Percentiles rank a stretch among this genome's conserved stretches.
These are phyloP conservation scores for Lymantria monacha DNA, from an alignment of 2,888 invertebrate genomes.

Conservation along the genomic window DNA sequence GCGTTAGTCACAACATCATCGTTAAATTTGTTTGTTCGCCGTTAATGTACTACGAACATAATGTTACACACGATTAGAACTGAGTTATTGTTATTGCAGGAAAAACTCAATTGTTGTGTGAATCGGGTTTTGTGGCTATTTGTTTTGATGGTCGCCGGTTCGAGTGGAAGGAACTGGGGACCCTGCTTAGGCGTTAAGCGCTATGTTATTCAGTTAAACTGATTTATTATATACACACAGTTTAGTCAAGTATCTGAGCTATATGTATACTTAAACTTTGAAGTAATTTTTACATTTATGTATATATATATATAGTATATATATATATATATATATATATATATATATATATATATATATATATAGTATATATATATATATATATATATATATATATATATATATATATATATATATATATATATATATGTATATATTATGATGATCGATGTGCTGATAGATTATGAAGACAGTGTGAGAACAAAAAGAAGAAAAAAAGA, in stretches of 20 bases:
- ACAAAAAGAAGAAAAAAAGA: no score
- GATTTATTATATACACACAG: not conserved
- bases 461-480: no score
- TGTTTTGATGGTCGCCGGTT: constrained; percentile 2
- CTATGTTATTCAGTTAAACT: not conserved
- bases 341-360: no score
- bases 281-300: no score
- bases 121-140: constrained; percentile 6
- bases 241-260: not conserved
- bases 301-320: no score
- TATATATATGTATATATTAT: no score
- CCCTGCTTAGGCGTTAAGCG: not conserved
- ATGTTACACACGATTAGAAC: constrained; percentile 4
- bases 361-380: no score
- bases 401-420: no score
- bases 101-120: constrained; percentile 6
- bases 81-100: constrained; percentile 11
- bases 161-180: not conserved
- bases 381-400: no score
- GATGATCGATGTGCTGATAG: no score
- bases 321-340: no score
- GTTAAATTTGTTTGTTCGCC: constrained; percentile 1
- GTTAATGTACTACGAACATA: constrained; percentile 14
- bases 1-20: constrained; percentile 11
- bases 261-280: not conserved